Conservation (phyloP, 2,113 vertebrate genomes). For the Rhynchomys soricoides region DNA sequence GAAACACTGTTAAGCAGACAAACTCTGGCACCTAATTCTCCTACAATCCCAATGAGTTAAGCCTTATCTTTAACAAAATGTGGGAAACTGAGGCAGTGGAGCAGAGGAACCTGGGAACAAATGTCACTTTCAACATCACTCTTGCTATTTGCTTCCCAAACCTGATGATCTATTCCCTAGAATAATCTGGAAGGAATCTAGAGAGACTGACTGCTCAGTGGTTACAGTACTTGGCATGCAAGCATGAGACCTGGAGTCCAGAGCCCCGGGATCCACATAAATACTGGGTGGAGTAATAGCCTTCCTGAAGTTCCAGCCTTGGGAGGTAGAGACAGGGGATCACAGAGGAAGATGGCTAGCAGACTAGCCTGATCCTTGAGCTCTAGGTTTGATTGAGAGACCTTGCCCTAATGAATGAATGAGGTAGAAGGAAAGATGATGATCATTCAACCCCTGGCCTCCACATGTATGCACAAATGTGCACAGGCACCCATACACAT, state of each 20-base stretch:
- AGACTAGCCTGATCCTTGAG: neutral
- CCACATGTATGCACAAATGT: neutral
- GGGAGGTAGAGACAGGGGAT: neutral
- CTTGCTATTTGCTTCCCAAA: neutral
- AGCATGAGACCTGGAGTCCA: neutral
- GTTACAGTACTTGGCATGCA: neutral
- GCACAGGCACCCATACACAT: neutral
- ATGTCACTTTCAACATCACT: neutral
- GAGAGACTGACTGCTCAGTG: neutral
- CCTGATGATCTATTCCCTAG: neutral
- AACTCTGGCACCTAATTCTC: slow-evolving; percentile 16
- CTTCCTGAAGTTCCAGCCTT: neutral
- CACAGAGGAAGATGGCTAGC: neutral
- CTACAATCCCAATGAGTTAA: neutral
- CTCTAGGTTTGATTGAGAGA: neutral
- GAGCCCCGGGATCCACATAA: neutral
- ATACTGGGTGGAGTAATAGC: neutral
- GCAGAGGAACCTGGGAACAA: neutral
- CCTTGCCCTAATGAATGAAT: neutral
- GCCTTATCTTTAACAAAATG: slow-evolving; percentile 21
- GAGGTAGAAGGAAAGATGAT: neutral
- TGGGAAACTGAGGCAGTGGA: slow-evolving; percentile 21
- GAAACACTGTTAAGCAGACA: neutral
- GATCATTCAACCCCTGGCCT: neutral
- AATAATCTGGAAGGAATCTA: neutral